Conservation (phyloP, 2,888 invertebrate genomes). For the Zaprionus bogoriensis region DNA sequence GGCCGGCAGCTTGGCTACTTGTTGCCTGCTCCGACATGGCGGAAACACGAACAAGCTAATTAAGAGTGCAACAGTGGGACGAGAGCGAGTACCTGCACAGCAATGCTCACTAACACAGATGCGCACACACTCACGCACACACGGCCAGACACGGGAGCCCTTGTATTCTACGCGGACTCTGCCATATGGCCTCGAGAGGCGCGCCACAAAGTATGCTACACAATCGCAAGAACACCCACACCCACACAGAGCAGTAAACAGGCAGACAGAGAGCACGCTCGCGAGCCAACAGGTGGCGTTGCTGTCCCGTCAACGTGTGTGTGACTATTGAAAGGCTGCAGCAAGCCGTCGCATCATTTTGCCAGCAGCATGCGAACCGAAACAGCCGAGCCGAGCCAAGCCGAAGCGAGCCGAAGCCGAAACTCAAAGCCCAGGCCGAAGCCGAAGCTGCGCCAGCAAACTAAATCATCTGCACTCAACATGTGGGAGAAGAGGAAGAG, state of each 20-base stretch:
- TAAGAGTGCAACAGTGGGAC: conserved; percentile 21
- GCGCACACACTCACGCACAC: conserved; percentile 2
- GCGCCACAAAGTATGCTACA: conserved; percentile 66
- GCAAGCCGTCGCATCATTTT: conserved; percentile 67
- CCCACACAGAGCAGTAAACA: background rate
- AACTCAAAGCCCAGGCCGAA: conserved; percentile 5
- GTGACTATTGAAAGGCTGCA: conserved; percentile 80
- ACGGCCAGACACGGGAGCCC: background rate
- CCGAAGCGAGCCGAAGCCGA: conserved; percentile 1
- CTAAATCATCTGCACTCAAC: conserved; percentile 32
- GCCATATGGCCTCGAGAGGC: conserved; percentile 61
- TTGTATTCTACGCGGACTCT: conserved; percentile 22
- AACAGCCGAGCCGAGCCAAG: conserved; percentile 11
- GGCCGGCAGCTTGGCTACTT: conserved; percentile 21
- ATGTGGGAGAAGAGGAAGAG: background rate
- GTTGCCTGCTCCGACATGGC: conserved; percentile 52
- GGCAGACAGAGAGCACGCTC: background rate
- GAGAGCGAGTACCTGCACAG: no score
- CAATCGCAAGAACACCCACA: conserved; percentile 4
- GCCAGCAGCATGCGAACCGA: conserved; percentile 56
- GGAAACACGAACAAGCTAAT: conserved; percentile 12
- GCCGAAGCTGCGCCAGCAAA: conserved; percentile 11
- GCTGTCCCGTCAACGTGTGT: conserved; percentile 75
- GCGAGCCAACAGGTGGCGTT: conserved; percentile 80
- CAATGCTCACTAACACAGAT: conserved; percentile 10